Conservation (phyloP, 2,888 invertebrate species). For the Cheilosia urbana region DNA sequence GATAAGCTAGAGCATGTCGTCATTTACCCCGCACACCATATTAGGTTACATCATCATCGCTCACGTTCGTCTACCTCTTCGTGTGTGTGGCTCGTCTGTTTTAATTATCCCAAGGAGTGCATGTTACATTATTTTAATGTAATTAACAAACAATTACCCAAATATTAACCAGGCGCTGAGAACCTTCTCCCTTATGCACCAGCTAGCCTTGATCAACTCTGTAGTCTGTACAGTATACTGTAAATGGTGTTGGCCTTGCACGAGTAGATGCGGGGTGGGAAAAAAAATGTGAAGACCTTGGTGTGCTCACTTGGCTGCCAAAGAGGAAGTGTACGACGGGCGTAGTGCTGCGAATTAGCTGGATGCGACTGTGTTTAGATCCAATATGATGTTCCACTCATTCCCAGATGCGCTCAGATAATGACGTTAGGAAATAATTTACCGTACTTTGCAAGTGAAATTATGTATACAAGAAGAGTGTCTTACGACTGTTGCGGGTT, state of each 20-base stretch:
- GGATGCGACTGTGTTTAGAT: constrained; percentile 48
- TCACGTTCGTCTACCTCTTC: too few species aligned
- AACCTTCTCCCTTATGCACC: constrained; percentile 2
- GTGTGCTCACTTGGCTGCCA: constrained; percentile 25
- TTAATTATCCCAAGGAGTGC: constrained; percentile 65
- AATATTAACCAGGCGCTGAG: constrained; percentile 32
- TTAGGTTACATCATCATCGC: constrained; percentile 19
- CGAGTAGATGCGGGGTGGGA: not conserved
- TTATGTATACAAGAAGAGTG: constrained; percentile 55
- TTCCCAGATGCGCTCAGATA: constrained; percentile 66
- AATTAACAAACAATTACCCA: constrained; percentile 71
- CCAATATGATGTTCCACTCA: constrained; percentile 59
- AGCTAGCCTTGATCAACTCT: constrained; percentile 28
- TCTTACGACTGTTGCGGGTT: constrained; percentile 1
- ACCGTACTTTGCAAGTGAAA: constrained; percentile 68
- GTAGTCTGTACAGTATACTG: too few species aligned
- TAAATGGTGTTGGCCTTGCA: not conserved
- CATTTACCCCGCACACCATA: constrained; percentile 38
- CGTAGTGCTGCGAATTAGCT: constrained; percentile 54
- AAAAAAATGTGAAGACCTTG: constrained; percentile 44
- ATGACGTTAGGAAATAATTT: constrained; percentile 70
- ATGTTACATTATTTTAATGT: constrained; percentile 67
- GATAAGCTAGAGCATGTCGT: constrained; percentile 57
- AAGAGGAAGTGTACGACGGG: constrained; percentile 57
- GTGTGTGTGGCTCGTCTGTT: constrained; percentile 26